These are phyloP conservation scores for Hiodon tergisus DNA, from an alignment of 2,113 vertebrate genomes.

Conservation along the genomic window DNA sequence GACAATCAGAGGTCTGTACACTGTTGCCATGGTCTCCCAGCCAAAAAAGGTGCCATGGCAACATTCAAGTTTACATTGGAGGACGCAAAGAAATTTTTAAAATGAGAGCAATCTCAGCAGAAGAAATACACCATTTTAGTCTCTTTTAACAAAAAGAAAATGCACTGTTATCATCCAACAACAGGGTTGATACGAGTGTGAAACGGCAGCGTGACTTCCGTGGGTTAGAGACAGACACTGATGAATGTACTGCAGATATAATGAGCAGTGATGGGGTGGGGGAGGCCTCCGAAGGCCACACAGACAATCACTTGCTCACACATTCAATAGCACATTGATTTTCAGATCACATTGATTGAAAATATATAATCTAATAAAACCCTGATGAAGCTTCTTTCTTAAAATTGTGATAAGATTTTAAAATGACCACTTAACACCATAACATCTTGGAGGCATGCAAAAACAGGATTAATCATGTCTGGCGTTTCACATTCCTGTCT, in stretches of 20 bases:
- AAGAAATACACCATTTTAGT: slow-evolving; percentile 17
- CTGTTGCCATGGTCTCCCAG: slow-evolving; percentile 24
- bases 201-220: not conserved
- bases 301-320: not conserved
- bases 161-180: slow-evolving; percentile 21
- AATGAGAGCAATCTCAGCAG: slow-evolving; percentile 25
- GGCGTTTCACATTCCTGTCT: not conserved
- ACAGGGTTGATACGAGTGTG: not conserved
- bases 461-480: not conserved
- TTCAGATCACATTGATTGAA: not conserved
- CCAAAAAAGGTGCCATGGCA: slow-evolving; percentile 16
- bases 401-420: too few relatives aligned
- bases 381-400: not conserved
- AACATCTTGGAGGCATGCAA: not conserved
- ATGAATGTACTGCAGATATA: not conserved
- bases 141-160: slow-evolving; percentile 12
- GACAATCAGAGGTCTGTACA: slow-evolving; percentile 34
- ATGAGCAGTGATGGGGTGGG: slow-evolving; percentile 16
- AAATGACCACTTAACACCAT: slow-evolving; percentile 1
- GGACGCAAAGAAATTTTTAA: slow-evolving; percentile 37
- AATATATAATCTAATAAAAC: too few relatives aligned
- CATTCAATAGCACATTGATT: not conserved
- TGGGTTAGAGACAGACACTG: slow-evolving; percentile 7
- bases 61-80: slow-evolving; percentile 31
- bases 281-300: not conserved